Percentiles rank a stretch among this genome's conserved stretches.
phyloP scores from a whole-genome alignment of 2,888 invertebrate species.

The Philonicus albiceps region DNA sequence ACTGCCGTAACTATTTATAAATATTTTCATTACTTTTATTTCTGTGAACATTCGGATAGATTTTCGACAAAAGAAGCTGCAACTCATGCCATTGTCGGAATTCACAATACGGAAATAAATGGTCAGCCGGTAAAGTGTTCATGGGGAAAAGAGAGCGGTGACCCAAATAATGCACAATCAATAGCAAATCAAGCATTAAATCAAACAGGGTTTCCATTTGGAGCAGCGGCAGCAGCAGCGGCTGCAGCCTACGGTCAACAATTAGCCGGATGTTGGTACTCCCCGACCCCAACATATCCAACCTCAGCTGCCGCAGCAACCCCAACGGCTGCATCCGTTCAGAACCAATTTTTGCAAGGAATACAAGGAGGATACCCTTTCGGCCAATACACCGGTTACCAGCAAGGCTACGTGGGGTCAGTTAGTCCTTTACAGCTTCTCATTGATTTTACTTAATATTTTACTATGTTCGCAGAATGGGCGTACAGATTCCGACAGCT shows the following conservation, averaged over 20 bases:
- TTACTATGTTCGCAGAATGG: conserved; percentile 70
- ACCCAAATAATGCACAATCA: conserved; percentile 84
- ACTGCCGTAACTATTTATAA: background rate
- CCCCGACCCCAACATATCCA: conserved; percentile 74
- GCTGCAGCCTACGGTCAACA: conserved; percentile 77
- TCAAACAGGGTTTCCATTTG: conserved; percentile 64
- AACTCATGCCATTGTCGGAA: conserved; percentile 96
- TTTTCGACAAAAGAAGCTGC: conserved; percentile 99
- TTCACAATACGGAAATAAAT: conserved; percentile 96
- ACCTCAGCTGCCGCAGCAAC: conserved; percentile 68
- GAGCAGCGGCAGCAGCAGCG: conserved; percentile 66
- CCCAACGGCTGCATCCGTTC: conserved; percentile 76
- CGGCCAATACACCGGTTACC: conserved; percentile 88
- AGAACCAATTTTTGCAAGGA: conserved; percentile 86
- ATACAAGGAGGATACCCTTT: conserved; percentile 88
- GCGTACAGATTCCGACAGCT: conserved; percentile 78
- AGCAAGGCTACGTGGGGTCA: conserved; percentile 93
- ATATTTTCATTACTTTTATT: conserved; percentile 46
- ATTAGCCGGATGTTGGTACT: conserved; percentile 92
- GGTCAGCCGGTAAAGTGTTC: conserved; percentile 98
- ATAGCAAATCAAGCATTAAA: conserved; percentile 69
- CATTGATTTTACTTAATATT: conserved; percentile 20
- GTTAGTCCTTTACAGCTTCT: conserved; percentile 53
- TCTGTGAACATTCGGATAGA: conserved; percentile 65
- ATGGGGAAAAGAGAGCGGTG: conserved; percentile 98